phyloP scores from a whole-genome alignment of 2,888 invertebrate genomes.

The Muschampia plurimacula region DNA sequence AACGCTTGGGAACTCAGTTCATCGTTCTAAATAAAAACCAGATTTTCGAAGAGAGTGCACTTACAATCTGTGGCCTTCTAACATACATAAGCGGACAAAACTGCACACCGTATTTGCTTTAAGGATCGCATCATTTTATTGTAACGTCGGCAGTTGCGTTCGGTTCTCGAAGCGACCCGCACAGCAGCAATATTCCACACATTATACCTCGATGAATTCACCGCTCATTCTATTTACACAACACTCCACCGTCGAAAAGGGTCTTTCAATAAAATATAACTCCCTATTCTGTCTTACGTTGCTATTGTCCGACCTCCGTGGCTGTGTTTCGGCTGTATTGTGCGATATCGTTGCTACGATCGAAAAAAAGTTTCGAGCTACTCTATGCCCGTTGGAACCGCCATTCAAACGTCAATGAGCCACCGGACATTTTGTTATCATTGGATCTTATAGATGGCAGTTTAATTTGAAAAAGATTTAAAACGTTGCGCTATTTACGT shows the following conservation, averaged over 20 bases:
- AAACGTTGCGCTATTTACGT: constrained; percentile 59
- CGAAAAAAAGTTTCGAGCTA: constrained; percentile 54
- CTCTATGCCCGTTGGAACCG: constrained; percentile 52
- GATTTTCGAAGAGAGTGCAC: constrained; percentile 23
- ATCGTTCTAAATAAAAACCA: constrained; percentile 21
- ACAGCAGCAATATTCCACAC: constrained; percentile 71
- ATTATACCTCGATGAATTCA: constrained; percentile 68
- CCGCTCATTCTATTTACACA: constrained; percentile 80
- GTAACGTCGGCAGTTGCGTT: constrained; percentile 55
- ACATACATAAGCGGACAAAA: constrained; percentile 42
- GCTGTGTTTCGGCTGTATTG: constrained; percentile 68
- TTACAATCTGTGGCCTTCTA: constrained; percentile 25
- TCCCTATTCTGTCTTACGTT: constrained; percentile 77
- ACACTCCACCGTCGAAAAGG: constrained; percentile 80
- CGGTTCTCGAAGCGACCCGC: constrained; percentile 46
- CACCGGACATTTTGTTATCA: constrained; percentile 76
- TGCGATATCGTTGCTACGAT: constrained; percentile 61
- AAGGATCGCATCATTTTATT: constrained; percentile 55
- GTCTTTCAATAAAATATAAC: constrained; percentile 84
- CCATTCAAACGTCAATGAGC: constrained; percentile 64
- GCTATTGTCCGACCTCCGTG: constrained; percentile 64
- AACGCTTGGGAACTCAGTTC: no score
- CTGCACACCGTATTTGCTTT: constrained; percentile 32
- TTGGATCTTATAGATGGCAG: constrained; percentile 57
- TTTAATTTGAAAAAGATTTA: constrained; percentile 58